Evolutionary conservation across 2,797 vertebrate genomes (phyloP).

Genomic region (Pangasius macronema): DNA sequence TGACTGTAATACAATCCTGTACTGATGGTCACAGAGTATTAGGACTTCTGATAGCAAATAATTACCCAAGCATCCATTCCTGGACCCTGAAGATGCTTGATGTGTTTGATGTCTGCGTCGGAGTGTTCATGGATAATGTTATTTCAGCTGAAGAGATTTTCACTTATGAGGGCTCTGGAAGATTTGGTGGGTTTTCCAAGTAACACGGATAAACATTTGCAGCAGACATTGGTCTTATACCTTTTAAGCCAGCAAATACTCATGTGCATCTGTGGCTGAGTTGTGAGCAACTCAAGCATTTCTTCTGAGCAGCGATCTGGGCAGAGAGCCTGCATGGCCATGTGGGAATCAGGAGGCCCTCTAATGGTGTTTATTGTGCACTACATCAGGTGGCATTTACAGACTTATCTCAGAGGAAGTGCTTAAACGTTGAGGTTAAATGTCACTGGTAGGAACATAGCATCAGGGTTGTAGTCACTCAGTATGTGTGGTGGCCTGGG

Average conservation of each 20-base stretch:
- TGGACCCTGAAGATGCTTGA: neutral
- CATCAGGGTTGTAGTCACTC: neutral
- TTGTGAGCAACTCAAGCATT: conserved; percentile 1
- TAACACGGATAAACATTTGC: conserved; percentile 1
- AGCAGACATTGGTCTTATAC: conserved; percentile 4
- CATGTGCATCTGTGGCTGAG: neutral
- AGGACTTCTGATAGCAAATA: neutral
- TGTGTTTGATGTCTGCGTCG: neutral
- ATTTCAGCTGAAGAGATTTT: conserved; percentile 7
- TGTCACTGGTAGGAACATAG: neutral
- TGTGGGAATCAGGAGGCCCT: conserved; percentile 23
- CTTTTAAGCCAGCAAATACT: conserved; percentile 14
- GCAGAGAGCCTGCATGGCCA: neutral
- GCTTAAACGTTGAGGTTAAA: neutral
- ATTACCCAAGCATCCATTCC: neutral
- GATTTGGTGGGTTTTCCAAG: neutral
- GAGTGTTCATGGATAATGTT: conserved; percentile 1
- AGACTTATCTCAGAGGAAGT: neutral
- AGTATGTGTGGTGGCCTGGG: neutral
- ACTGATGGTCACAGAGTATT: neutral
- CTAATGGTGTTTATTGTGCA: conserved; percentile 5
- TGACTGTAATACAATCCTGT: neutral
- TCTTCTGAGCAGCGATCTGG: neutral
- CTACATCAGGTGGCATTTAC: neutral
- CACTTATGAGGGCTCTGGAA: neutral